Evolutionary conservation across 2,888 invertebrate genomes (phyloP), one percentile per base, ranked within the genome.

Genomic region (Tenthredo mesomela): DNA sequence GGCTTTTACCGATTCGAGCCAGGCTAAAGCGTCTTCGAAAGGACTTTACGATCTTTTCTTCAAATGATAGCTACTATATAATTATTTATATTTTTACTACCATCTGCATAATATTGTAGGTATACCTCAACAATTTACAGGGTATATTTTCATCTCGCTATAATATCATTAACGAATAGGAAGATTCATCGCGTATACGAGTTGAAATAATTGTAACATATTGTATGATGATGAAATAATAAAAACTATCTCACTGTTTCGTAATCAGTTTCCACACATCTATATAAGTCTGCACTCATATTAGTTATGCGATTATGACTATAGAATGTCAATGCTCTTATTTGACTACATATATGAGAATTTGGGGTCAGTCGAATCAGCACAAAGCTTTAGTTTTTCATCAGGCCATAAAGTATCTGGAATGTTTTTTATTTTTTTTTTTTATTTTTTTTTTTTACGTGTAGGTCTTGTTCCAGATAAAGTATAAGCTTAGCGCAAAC

Each of bases 1-100:
- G 77, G 88, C 90, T 43, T 93, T 91, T 85, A 84, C 88, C 2
- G 82, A 85, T 21, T 54, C 50, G 71, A 78, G 29, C 40, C 7
- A 43, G 33, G 47, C 21, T 18, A 25, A 29, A 54, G 15, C 37
- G 0, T 40, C 37, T n/a, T 82, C 67, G 21, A 73, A 80, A 43
- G 82, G 70, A 71, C 71, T 73, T 9, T 77, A 58, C 40, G 58
- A 73, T 82, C 73, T 73, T 33, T 85, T 82, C 7, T 82, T 82
- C 33, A 67, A 70, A 47, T 82, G 61, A 50, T 61, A n/a, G n/a
- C 29, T 61, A 6, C 1, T 33, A 29, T 54, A 37, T 37, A n/a
- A n/a, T 37, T 54, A 54, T 18, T 54, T n/a, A 54, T 54, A 54
- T 29, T 6, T 43, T 50, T 9, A 2, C 18, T n/a, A 0, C 5